Evolutionary conservation across 2,113 vertebrate species (phyloP), one percentile per base, ranked within the genome.

Genomic region (Tragelaphus imberbis): DNA sequence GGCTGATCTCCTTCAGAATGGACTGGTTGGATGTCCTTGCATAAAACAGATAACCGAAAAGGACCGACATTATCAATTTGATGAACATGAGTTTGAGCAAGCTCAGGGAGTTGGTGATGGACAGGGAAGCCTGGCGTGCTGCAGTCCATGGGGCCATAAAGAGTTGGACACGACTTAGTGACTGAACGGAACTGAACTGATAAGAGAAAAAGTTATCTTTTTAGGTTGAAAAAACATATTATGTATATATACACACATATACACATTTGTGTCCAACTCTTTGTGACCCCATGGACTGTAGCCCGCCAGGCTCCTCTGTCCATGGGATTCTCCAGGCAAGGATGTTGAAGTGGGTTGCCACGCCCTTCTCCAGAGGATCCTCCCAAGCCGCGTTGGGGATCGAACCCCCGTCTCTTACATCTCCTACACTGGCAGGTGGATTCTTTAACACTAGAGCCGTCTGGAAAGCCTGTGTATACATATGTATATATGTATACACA

Each of bases 311-410:
- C n/a, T 71, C 65, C 65, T 71, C n/a, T 36, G 65, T 36, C n/a
- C n/a, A 21, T 71, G 65, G n/a, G 65, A 71, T 71, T 71, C n/a
- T 11, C 65, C 65, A 71, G 65, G n/a, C 65, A 23, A 71, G 19
- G 23, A 71, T 71, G 36, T 36, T 71, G 17, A 23, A 23, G 19
- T 71, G 65, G 19, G 19, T 36, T 36, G 65, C 65, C 9, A 21
- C 12, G n/a, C n/a, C 65, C 65, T 71, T 23, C 65, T 36, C n/a
- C 19, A 71, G 65, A 23, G 65, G 65, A 71, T 71, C n/a, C 36
- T 71, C n/a, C n/a, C n/a, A 68, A 11, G 65, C n/a, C 0, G 0
- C 4, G 0, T 1, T 36, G 65, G 65, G 65, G 9, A 36, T 71
- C 36, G n/a, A 36, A n/a, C 9, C n/a, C 17, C 9, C n/a, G 2